Base-by-base conservation (phyloP, 2,888 invertebrate species). In the Papilio elwesi region DNA sequence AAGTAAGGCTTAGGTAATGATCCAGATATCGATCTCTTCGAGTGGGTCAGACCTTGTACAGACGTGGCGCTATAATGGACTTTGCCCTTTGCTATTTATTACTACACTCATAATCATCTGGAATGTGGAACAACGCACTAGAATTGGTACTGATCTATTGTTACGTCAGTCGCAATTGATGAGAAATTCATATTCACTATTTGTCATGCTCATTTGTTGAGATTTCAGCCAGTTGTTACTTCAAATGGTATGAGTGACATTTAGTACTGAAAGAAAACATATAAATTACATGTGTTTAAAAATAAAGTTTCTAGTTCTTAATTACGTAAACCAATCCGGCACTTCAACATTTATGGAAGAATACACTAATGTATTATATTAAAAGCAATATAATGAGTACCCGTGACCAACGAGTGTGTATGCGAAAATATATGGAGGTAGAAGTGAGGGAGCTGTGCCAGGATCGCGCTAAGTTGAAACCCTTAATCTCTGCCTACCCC, bases 151-250 rank as follows among this genome's bases (percentile, higher is more conserved):
- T 51, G 49, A 68, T 36, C 26, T 15, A 59, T 55, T 67, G 11
- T 63, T 62, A 67, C 67, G 68, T 68, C 72, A 68, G 63, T 9
- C 48, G 15, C 71, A 71, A 65, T 66, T 57, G 63, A 49, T 65
- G 6, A 15, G n/a, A 38, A 38, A 43, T 62, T 62, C 59, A 43
- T 57, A 48, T 53, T 67, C 26, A 66, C 52, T 53, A 68, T 43
- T 38, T 53, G 53, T 47, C 43, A 49, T 62, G 5, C 10, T 62
- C 43, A 43, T 62, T 62, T 62, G 59, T 62, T 62, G 59, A 62
- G n/a, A 38, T 62, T 15, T 43, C 6, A 43, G 15, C 10, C 43
- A 43, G 9, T n/a, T 62, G n/a, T n/a, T 62, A 43, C n/a, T 43
- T 6, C 59, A 2, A 43, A 9, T 0, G 6, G 15, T 43, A 15